Evolutionary conservation across 1,140 invertebrate genomes (phyloP).

Genomic region (Trichoplusia ni): DNA sequence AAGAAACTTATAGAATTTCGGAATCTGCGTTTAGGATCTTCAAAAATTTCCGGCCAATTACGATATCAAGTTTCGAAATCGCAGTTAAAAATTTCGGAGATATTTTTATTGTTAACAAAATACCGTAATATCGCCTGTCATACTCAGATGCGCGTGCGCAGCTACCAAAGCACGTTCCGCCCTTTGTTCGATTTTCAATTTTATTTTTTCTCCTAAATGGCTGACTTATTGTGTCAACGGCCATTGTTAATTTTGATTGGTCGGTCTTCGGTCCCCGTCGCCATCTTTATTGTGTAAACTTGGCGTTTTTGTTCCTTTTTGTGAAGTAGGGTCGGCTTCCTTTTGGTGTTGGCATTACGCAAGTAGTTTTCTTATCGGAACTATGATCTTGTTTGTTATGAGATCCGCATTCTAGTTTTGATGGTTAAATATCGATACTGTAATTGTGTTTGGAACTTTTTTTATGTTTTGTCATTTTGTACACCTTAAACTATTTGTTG

Average conservation of each 20-base stretch:
- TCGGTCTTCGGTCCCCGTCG: constrained; percentile 38
- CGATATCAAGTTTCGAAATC: too few species aligned
- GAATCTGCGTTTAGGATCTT: too few species aligned
- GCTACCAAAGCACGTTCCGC: constrained; percentile 54
- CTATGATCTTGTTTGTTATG: constrained; percentile 38
- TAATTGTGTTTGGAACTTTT: constrained; percentile 22
- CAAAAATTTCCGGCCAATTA: too few species aligned
- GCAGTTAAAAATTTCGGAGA: not conserved
- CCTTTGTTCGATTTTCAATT: constrained; percentile 56
- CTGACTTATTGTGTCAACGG: constrained; percentile 48
- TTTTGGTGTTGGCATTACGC: constrained; percentile 35
- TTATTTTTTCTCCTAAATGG: constrained; percentile 47
- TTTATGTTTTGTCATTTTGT: constrained; percentile 23
- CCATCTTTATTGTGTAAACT: constrained; percentile 45
- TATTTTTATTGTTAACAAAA: constrained; percentile 37
- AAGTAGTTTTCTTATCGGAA: constrained; percentile 35
- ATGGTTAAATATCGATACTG: constrained; percentile 33
- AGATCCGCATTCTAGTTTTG: constrained; percentile 37
- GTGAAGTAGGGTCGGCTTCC: constrained; percentile 37
- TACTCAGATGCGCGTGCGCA: constrained; percentile 48
- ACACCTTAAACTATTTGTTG: not conserved
- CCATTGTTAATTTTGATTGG: constrained; percentile 57
- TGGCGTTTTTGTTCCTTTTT: constrained; percentile 33
- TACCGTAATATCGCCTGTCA: constrained; percentile 45
- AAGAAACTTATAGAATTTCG: not conserved